phyloP scores from a whole-genome alignment of 2,797 vertebrate species.

The Loriculus beryllinus region DNA sequence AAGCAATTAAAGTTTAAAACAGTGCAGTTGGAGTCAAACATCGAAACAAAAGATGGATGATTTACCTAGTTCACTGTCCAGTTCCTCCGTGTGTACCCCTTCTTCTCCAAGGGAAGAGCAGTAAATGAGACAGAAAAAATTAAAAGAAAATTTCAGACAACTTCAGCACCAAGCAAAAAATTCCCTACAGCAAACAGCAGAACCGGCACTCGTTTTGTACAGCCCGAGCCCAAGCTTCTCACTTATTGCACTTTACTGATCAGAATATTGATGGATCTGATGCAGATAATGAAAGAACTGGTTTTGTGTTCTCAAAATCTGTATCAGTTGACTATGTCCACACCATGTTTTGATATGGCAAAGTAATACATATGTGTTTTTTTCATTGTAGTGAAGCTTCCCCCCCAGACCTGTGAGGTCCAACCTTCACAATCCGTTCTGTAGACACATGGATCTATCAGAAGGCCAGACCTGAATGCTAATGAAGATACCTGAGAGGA shows the following conservation, averaged over 20 bases:
- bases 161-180: constrained; percentile 78
- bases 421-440: rapidly evolving
- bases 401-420: neutral
- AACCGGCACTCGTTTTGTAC: constrained; percentile 38
- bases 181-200: constrained; percentile 70
- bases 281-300: constrained; percentile 8
- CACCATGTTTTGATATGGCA: constrained; percentile 2
- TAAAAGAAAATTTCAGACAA: constrained; percentile 81
- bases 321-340: neutral
- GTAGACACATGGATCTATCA: neutral
- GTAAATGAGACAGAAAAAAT: constrained; percentile 79
- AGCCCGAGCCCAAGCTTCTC: constrained; percentile 58
- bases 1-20: constrained; percentile 56
- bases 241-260: constrained; percentile 20
- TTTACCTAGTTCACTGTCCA: constrained; percentile 98
- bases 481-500: neutral
- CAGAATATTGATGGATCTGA: constrained; percentile 58
- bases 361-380: neutral
- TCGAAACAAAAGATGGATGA: constrained; percentile 65
- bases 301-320: constrained; percentile 28
- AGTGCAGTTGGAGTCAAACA: constrained; percentile 52
- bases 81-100: constrained; percentile 99
- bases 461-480: neutral
- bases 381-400: neutral
- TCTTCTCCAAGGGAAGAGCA: constrained; percentile 87